These are phyloP conservation scores for Octodonta nipae DNA, from an alignment of 2,888 invertebrate genomes.

Conservation along the genomic window DNA sequence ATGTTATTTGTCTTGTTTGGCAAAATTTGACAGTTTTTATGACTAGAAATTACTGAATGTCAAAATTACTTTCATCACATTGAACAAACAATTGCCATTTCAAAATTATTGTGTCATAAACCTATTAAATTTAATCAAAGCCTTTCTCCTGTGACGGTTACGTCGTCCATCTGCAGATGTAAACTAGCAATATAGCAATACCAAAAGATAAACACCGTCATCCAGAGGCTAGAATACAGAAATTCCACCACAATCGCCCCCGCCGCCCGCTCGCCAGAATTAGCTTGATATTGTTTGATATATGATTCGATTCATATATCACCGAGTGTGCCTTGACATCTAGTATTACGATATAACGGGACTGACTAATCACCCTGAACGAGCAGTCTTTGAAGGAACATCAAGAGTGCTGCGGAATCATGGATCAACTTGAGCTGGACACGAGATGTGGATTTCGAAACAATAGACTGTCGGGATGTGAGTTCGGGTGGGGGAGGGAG, in stretches of 20 bases:
- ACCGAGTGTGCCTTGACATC: slow-evolving; percentile 29
- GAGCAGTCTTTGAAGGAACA: slow-evolving; percentile 25
- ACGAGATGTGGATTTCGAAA: slow-evolving; percentile 19
- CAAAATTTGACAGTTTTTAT: too few relatives aligned
- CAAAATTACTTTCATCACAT: too few relatives aligned
- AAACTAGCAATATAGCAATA: too few relatives aligned
- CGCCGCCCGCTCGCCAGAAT: not conserved
- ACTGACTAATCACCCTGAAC: slow-evolving; percentile 31
- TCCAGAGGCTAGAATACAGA: too few relatives aligned
- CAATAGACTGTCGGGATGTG: slow-evolving; percentile 18
- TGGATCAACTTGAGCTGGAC: slow-evolving; percentile 18
- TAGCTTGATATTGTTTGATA: slow-evolving; percentile 28
- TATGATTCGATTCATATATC: slow-evolving; percentile 34
- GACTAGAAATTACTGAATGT: too few relatives aligned
- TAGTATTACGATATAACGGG: slow-evolving; percentile 23
- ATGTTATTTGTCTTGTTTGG: too few relatives aligned
- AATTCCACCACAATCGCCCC: not conserved
- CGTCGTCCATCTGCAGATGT: too few relatives aligned
- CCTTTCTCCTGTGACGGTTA: too few relatives aligned
- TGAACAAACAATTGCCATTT: too few relatives aligned
- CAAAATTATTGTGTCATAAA: too few relatives aligned
- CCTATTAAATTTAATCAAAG: too few relatives aligned
- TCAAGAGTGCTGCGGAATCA: slow-evolving; percentile 13
- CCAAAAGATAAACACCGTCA: not conserved
- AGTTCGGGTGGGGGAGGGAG: slow-evolving; percentile 8